Conservation (phyloP, 37 sponge, comb jelly and placozoan species). For the Halisarca cf. caerulea region DNA sequence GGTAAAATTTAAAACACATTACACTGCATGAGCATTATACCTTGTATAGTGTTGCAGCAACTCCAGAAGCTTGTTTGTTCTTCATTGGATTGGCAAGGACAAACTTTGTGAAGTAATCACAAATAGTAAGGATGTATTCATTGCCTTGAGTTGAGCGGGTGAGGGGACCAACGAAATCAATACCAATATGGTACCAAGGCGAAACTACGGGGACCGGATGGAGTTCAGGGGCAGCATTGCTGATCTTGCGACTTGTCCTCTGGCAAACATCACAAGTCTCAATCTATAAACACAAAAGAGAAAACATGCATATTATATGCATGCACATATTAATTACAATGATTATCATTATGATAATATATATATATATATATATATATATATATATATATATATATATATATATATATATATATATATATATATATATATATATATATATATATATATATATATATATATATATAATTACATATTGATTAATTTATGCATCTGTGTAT, state of each 20-base stretch:
- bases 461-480: no score
- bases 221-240: not conserved
- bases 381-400: no score
- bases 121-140: slow-evolving; percentile 58
- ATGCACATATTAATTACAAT: not conserved
- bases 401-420: no score
- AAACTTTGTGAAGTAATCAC: slow-evolving; percentile 77
- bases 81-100: slow-evolving; percentile 45
- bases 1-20: no score
- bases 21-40: not conserved
- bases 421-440: no score
- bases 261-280: not conserved
- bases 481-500: no score
- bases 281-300: not conserved
- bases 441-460: no score
- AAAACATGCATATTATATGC: no score
- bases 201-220: slow-evolving; percentile 57
- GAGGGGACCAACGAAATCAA: slow-evolving; percentile 35
- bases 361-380: no score
- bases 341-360: not conserved
- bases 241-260: not conserved
- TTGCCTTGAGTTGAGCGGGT: slow-evolving; percentile 8
- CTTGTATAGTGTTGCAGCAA: slow-evolving; percentile 42
- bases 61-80: slow-evolving; percentile 41
- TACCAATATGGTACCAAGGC: slow-evolving; percentile 37